Conservation (phyloP, 1,140 invertebrate species). For the Caenorhabditis remanei region DNA sequence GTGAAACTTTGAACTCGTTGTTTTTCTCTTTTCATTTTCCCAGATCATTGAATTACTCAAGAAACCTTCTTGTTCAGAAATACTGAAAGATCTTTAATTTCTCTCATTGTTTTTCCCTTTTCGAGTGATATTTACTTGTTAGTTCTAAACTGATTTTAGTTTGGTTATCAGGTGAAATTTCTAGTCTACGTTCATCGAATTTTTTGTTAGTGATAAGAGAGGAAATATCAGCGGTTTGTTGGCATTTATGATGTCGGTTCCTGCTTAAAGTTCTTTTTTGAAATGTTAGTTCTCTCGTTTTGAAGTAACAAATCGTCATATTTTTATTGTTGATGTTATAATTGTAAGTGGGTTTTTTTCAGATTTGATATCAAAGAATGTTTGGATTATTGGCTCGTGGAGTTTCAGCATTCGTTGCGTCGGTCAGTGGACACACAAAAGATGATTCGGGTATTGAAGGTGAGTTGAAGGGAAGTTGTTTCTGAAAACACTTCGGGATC, state of each 20-base stretch:
- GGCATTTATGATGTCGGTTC: background rate
- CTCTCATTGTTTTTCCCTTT: background rate
- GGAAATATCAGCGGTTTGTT: background rate
- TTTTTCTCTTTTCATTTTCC: no score
- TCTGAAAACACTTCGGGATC: background rate
- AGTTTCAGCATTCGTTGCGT: conserved; percentile 43
- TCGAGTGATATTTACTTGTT: background rate
- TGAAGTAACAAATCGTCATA: no score
- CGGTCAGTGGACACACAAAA: background rate
- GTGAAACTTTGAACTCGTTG: no score
- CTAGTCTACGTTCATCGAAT: background rate
- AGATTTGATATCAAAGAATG: background rate
- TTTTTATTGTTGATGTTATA: background rate
- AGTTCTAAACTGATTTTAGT: background rate
- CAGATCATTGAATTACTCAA: no score
- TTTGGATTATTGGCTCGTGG: conserved; percentile 21
- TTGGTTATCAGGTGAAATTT: conserved; percentile 4
- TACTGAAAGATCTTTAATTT: background rate
- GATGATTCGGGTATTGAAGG: conserved; percentile 21
- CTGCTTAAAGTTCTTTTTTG: background rate
- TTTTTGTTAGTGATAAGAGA: background rate
- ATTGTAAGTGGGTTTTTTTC: background rate
- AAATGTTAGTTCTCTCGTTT: background rate
- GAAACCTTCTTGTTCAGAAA: background rate
- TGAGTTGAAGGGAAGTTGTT: background rate